Base-by-base conservation (phyloP, 1,140 invertebrate species). In the Drosophila repleta region DNA sequence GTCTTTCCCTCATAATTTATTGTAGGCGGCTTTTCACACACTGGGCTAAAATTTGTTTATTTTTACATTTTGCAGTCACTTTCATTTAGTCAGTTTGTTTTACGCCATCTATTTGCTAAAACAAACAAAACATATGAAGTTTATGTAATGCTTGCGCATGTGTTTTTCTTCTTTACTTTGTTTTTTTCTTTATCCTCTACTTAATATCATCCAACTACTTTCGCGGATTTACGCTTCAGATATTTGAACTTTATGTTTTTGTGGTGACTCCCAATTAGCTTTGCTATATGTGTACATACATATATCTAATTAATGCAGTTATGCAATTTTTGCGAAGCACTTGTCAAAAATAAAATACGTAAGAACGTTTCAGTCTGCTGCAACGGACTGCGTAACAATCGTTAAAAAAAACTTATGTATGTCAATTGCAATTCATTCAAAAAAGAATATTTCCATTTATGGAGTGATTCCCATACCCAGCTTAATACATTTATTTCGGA, bases 151-250 rank as follows among this genome's bases (percentile, higher is more conserved):
- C 52, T 41, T 62, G 56, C 52, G 56, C 10, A 18, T 15, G 51
- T 37, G 39, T 20, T 46, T 63, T 48, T 68, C 43, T 56, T 18
- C n/a, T n/a, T n/a, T n/a, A n/a, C n/a, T n/a, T n/a, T n/a, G n/a
- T n/a, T 46, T 69, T 48, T 62, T 56, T 49, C 43, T 39, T 65
- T 58, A 67, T 51, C 68, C 70, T 67, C 35, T 35, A 75, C 60
- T 65, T 80, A 62, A 80, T 68, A 77, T 60, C 32, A 64, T 64
- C 53, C 37, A 46, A 37, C 18, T 61, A 24, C 69, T 66, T 78
- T 85, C 70, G 79, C 83, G 81, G 81, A 85, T 85, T 85, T 85
- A 76, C 81, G 81, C 81, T 82, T 75, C 58, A 87, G 63, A 80
- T 87, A 87, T 68, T 87, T 85, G 74, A 79, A 72, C 70, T 70